Conservation (phyloP, 2,797 vertebrate genomes). For the Schizothorax lantsangensis region DNA sequence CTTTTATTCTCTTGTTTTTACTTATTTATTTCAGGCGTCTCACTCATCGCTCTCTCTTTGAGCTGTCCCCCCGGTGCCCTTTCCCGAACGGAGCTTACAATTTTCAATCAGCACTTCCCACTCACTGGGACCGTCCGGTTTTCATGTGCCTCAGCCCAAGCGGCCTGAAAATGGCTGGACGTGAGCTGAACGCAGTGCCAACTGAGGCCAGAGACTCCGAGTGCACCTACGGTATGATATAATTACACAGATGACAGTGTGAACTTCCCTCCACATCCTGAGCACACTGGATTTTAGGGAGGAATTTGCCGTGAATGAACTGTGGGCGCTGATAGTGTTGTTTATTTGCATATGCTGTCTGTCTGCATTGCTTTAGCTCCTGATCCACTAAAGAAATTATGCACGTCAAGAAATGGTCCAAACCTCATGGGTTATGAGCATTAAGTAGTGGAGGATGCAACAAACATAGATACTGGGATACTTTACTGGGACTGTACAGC, state of each 20-base stretch:
- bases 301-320: neutral
- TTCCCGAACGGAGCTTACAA: constrained; percentile 61
- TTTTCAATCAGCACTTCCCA: constrained; percentile 74
- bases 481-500: neutral
- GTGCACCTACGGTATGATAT: neutral
- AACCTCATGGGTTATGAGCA: neutral
- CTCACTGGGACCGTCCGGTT: constrained; percentile 60
- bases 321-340: neutral
- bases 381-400: neutral
- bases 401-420: neutral
- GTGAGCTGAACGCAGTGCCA: neutral
- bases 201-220: neutral
- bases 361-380: neutral
- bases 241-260: constrained; percentile 11
- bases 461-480: neutral
- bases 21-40: constrained; percentile 62
- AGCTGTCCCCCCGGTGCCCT: constrained; percentile 69
- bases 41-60: constrained; percentile 67
- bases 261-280: neutral
- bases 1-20: constrained; percentile 60
- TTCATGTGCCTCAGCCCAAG: neutral
- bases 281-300: neutral
- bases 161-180: neutral
- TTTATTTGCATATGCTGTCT: neutral
- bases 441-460: neutral